Evolutionary conservation across 1,140 invertebrate species (phyloP).

Genomic region (Bombus consobrinus): DNA sequence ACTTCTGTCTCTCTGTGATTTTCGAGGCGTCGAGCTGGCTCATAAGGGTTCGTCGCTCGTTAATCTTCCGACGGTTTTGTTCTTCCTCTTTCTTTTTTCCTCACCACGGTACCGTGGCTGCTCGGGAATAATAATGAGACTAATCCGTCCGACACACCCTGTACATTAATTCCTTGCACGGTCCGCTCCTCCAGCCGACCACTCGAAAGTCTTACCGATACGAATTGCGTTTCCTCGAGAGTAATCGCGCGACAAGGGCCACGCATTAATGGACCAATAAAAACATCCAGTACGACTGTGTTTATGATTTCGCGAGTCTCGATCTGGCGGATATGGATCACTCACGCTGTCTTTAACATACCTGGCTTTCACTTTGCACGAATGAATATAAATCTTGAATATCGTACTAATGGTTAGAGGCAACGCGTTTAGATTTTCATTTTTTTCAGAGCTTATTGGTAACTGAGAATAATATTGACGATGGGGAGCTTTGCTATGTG

Average conservation of each 20-base stretch:
- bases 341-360: not conserved
- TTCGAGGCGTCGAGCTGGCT: slow-evolving; percentile 64
- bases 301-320: not conserved
- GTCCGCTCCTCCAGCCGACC: slow-evolving; percentile 21
- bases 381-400: not conserved
- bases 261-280: slow-evolving; percentile 4
- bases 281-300: not conserved
- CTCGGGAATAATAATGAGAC: slow-evolving; percentile 75
- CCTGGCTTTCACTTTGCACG: no score
- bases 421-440: no score
- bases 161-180: slow-evolving; percentile 74
- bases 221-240: slow-evolving; percentile 43
- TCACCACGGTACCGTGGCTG: slow-evolving; percentile 51
- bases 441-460: not conserved
- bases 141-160: slow-evolving; percentile 72
- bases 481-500: not conserved
- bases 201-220: slow-evolving; percentile 54
- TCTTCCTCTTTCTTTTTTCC: slow-evolving; percentile 7
- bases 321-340: not conserved
- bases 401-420: no score
- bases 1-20: slow-evolving; percentile 45
- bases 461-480: not conserved
- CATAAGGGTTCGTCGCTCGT: slow-evolving; percentile 69
- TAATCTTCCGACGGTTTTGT: slow-evolving; percentile 68
- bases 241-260: slow-evolving; percentile 18